phyloP scores from a whole-genome alignment of 2,888 invertebrate species.

The Drosophila ustulata region DNA sequence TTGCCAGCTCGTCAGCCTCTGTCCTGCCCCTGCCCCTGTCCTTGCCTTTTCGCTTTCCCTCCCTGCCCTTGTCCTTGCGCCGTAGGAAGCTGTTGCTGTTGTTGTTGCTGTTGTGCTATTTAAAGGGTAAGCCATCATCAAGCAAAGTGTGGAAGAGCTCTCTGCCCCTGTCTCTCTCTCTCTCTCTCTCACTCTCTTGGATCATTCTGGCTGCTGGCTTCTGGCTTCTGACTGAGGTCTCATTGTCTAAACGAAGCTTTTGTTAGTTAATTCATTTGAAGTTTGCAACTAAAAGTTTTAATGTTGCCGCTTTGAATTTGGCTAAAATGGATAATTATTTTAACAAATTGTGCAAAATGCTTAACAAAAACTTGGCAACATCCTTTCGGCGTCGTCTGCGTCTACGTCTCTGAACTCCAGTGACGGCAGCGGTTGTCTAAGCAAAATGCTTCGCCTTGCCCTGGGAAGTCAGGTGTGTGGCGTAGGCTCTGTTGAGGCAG shows the following conservation, averaged over 20 bases:
- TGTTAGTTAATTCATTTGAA: conserved; percentile 71
- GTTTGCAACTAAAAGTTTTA: conserved; percentile 73
- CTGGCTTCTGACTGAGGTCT: conserved; percentile 16
- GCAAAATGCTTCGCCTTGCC: conserved; percentile 26
- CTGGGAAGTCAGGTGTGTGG: conserved; percentile 22
- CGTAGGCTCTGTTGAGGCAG: conserved; percentile 4
- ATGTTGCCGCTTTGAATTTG: conserved; percentile 75
- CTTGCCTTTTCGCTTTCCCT: neutral
- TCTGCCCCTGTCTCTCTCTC: neutral
- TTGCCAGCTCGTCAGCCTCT: neutral
- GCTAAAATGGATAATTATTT: conserved; percentile 76
- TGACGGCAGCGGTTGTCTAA: conserved; percentile 42
- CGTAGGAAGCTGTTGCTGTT: conserved; percentile 9
- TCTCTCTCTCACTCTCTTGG: neutral
- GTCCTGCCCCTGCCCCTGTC: neutral
- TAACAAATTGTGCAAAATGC: conserved; percentile 73
- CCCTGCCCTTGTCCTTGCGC: neutral
- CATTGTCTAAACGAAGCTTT: conserved; percentile 50
- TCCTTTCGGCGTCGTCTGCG: neutral
- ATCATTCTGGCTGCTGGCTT: conserved; percentile 34
- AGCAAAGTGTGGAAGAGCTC: conserved; percentile 26
- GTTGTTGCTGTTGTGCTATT: conserved; percentile 30
- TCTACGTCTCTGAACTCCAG: neutral
- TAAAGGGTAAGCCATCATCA: conserved; percentile 48
- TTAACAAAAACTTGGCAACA: conserved; percentile 52